phyloP scores from a whole-genome alignment of 64 coral and sea anemone genomes.

The Dendrophyllia cribrosa region DNA sequence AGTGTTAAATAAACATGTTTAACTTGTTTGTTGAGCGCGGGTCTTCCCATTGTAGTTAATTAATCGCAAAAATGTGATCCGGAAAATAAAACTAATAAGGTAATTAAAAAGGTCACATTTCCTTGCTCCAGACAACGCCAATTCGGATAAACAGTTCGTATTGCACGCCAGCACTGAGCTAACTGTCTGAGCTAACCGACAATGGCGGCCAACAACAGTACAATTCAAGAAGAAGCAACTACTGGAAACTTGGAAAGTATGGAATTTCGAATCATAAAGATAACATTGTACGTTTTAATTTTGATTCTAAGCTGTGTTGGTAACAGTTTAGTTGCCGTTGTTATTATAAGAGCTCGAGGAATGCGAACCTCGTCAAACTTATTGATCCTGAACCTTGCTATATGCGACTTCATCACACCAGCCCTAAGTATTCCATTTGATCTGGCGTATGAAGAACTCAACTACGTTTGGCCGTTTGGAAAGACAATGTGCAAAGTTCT shows the following conservation, averaged over 20 bases:
- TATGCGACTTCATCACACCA: conserved; percentile 55
- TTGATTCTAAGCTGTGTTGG: conserved; percentile 58
- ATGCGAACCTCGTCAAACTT: conserved; percentile 60
- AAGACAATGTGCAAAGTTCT: conserved; percentile 66
- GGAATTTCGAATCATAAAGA: conserved; percentile 22
- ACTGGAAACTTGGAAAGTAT: not conserved
- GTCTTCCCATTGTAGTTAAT: too few relatives aligned
- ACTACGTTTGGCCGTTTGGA: conserved; percentile 62
- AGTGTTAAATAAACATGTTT: too few relatives aligned
- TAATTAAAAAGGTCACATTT: too few relatives aligned
- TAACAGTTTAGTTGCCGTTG: conserved; percentile 53
- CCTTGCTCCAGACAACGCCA: too few relatives aligned
- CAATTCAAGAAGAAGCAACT: not conserved
- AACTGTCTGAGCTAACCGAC: not conserved
- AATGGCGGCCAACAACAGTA: not conserved
- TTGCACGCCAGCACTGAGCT: too few relatives aligned
- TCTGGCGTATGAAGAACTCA: conserved; percentile 58
- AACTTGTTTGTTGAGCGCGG: too few relatives aligned
- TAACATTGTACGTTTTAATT: conserved; percentile 70
- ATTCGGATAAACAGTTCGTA: too few relatives aligned
- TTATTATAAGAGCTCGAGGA: conserved; percentile 51
- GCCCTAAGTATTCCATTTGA: conserved; percentile 72
- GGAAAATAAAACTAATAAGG: too few relatives aligned
- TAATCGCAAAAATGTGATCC: too few relatives aligned
- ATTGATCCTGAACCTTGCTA: conserved; percentile 54